These are phyloP conservation scores for Chiloscyllium plagiosum DNA, from an alignment of 2,113 vertebrate genomes.

Conservation along the genomic window DNA sequence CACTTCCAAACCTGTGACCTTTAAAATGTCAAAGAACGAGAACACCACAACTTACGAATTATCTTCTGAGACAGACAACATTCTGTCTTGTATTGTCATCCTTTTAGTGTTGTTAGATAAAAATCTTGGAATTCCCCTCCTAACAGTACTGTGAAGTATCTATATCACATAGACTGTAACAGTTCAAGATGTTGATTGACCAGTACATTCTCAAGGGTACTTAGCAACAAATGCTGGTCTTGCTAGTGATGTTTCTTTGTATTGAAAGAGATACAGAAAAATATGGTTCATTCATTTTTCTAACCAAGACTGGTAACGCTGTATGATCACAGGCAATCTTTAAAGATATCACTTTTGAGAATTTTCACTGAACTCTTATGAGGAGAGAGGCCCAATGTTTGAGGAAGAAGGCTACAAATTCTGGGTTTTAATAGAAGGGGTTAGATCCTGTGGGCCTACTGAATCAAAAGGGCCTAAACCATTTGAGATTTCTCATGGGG, in stretches of 20 bases:
- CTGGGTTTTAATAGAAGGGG: not conserved
- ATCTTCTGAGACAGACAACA: not conserved
- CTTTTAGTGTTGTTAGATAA: not conserved
- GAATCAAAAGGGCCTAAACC: not conserved
- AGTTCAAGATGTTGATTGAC: not conserved
- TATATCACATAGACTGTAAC: not conserved
- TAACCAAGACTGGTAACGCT: not conserved
- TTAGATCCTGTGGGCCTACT: not conserved
- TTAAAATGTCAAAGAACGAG: not conserved
- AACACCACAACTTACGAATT: not conserved
- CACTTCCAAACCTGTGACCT: not conserved
- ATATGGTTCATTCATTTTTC: not conserved
- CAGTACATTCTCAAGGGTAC: not conserved
- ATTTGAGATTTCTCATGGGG: not conserved
- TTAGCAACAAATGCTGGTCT: not conserved
- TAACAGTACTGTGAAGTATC: not conserved
- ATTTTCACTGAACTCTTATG: not conserved
- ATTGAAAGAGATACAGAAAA: no score
- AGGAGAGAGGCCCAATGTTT: not conserved
- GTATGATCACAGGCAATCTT: not conserved
- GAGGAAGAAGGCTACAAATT: not conserved
- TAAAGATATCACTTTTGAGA: not conserved
- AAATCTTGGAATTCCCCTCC: not conserved
- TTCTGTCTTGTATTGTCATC: not conserved
- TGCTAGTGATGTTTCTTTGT: not conserved